These are phyloP conservation scores for Syngnathoides biaculeatus DNA, from an alignment of 2,113 vertebrate species.

Conservation along the genomic window DNA sequence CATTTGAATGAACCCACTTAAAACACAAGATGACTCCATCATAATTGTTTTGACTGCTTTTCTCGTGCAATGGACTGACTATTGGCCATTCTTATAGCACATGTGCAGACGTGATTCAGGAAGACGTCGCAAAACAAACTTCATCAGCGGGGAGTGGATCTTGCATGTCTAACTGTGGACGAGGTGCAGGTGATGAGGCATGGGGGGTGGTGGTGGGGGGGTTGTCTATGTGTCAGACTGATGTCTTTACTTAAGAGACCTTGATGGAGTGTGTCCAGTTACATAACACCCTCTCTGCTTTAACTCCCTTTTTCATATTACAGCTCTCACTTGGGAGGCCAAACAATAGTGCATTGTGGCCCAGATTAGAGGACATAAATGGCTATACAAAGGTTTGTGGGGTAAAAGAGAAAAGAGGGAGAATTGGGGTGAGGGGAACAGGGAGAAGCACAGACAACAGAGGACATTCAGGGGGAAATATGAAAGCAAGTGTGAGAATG, in stretches of 20 bases:
- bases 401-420: not conserved
- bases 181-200: constrained; percentile 11
- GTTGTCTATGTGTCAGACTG: constrained; percentile 8
- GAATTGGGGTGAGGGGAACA: constrained; percentile 4
- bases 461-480: not conserved
- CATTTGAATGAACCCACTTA: no score
- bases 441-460: not conserved
- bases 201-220: no score
- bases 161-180: constrained; percentile 16
- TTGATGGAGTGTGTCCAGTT: constrained; percentile 27
- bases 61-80: no score
- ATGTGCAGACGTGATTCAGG: no score
- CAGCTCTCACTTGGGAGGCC: constrained; percentile 8
- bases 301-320: constrained; percentile 9
- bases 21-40: no score
- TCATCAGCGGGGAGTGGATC: not conserved
- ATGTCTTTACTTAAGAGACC: constrained; percentile 14
- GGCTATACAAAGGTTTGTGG: constrained; percentile 1
- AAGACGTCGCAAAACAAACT: no score
- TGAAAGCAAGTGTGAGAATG: not conserved
- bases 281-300: constrained; percentile 37
- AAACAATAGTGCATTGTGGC: constrained; percentile 22
- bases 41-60: no score
- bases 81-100: no score
- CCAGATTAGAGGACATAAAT: constrained; percentile 18